These are phyloP conservation scores for Himalopsyche tibetana DNA, from an alignment of 2,888 invertebrate species.

Conservation along the genomic window DNA sequence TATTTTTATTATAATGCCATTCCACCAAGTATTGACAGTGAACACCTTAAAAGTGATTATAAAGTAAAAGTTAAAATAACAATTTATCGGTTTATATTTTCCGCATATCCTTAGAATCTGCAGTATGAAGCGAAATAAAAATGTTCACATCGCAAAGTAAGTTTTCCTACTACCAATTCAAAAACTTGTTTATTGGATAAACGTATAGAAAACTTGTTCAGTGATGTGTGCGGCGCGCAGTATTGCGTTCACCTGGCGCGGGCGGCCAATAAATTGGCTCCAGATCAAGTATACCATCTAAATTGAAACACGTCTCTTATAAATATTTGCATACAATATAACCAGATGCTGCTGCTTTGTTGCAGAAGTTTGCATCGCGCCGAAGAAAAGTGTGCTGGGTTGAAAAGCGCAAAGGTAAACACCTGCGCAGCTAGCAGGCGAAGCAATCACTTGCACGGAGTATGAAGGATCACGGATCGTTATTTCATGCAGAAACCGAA, in stretches of 20 bases:
- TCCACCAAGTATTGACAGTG: too few relatives aligned
- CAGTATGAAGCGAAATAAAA: neutral
- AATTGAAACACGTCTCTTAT: slow-evolving; percentile 65
- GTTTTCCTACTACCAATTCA: neutral
- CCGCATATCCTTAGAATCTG: too few relatives aligned
- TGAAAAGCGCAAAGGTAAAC: slow-evolving; percentile 32
- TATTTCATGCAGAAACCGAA: slow-evolving; percentile 8
- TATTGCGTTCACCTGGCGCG: neutral
- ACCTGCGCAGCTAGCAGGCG: slow-evolving; percentile 5
- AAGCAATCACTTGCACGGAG: slow-evolving; percentile 15
- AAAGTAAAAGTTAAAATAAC: too few relatives aligned
- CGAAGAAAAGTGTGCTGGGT: slow-evolving; percentile 28
- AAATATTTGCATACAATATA: slow-evolving; percentile 62
- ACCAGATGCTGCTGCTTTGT: slow-evolving; percentile 46
- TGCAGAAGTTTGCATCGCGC: slow-evolving; percentile 28
- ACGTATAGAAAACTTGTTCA: slow-evolving; percentile 48
- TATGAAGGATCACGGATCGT: slow-evolving; percentile 12
- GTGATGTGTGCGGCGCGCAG: neutral
- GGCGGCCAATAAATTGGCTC: slow-evolving; percentile 36
- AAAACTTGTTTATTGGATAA: slow-evolving; percentile 48
- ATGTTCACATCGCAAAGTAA: neutral
- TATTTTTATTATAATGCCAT: too few relatives aligned
- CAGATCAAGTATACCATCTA: slow-evolving; percentile 56
- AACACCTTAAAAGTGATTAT: too few relatives aligned
- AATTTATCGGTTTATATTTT: too few relatives aligned